Base-by-base conservation (phyloP, 2,888 invertebrate species). In the Parnassius orleans region DNA sequence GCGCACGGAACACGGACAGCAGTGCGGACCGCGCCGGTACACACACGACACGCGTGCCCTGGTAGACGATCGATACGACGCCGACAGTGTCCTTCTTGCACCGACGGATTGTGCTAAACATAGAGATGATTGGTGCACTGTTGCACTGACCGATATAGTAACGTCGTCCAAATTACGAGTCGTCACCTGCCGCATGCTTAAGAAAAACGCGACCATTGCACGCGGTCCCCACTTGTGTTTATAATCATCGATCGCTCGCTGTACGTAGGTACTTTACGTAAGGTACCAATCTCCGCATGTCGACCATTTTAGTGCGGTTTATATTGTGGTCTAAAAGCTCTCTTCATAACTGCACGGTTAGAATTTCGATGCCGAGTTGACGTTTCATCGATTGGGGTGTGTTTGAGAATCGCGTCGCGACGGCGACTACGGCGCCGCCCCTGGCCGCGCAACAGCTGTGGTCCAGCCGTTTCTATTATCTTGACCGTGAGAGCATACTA, bases 11-110 rank as follows among this genome's bases (percentile, higher is more conserved):
- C 73, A 72, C 73, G 74, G 77, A 65, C 72, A 74, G 77, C 88
- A 89, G 90, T 91, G 87, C 84, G 86, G 87, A 84, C 81, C 85
- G 85, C 86, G 88, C 85, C 87, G 86, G 87, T 86, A 79, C 76
- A 81, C 88, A 85, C 87, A 86, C 83, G 89, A 76, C 87, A 88
- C 90, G 88, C 87, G 88, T 83, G 76, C 73, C 76, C 71, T 78
- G 73, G 33, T 33, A 7, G 71, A 66, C 56, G 57, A 67, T 57
- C 56, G 66, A 65, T 60, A 63, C 66, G 66, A 65, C 74, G 65
- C 65, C 72, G 68, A 66, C 64, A 57, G 67, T 66, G 63, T 65
- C 60, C 60, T 61, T 50, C 67, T 66, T 69, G 76, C 72, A 71
- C 53, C 57, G 54, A 61, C 63, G 73, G 70, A 71, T 62, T 69